These are phyloP conservation scores for Rhinophrynus dorsalis DNA, from an alignment of 2,797 vertebrate species.

Conservation along the genomic window DNA sequence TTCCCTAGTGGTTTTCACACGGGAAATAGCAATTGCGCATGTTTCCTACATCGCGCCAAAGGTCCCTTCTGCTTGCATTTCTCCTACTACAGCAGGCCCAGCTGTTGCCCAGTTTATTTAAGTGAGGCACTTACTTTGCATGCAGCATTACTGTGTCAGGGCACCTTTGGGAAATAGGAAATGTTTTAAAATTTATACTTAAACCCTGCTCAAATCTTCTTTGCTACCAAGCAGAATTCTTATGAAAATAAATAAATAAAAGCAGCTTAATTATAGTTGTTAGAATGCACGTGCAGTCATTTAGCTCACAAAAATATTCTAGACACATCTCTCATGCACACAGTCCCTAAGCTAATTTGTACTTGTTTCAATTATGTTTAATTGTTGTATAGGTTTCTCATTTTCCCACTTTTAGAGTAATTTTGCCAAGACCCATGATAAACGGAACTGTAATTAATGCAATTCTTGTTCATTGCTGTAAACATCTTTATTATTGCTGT, in stretches of 20 bases:
- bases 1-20: too few relatives aligned
- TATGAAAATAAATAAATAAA: neutral
- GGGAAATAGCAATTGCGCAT: too few relatives aligned
- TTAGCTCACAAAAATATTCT: slow-evolving; percentile 8
- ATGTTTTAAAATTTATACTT: too few relatives aligned
- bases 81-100: too few relatives aligned
- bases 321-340: neutral
- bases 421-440: neutral
- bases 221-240: neutral
- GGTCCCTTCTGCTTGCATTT: too few relatives aligned
- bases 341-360: slow-evolving; percentile 8
- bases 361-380: slow-evolving; percentile 13
- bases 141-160: too few relatives aligned
- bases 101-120: too few relatives aligned
- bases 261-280: neutral
- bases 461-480: neutral
- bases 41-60: too few relatives aligned
- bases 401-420: slow-evolving; percentile 21
- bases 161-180: too few relatives aligned
- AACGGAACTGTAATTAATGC: slow-evolving; percentile 22
- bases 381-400: slow-evolving; percentile 26
- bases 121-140: too few relatives aligned
- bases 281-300: slow-evolving; percentile 6
- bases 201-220: too few relatives aligned
- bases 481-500: slow-evolving; percentile 20